Evolutionary conservation across 2,797 vertebrate genomes (phyloP), one percentile per base, ranked within the genome.

Genomic region (Dendrocincla fuliginosa): DNA sequence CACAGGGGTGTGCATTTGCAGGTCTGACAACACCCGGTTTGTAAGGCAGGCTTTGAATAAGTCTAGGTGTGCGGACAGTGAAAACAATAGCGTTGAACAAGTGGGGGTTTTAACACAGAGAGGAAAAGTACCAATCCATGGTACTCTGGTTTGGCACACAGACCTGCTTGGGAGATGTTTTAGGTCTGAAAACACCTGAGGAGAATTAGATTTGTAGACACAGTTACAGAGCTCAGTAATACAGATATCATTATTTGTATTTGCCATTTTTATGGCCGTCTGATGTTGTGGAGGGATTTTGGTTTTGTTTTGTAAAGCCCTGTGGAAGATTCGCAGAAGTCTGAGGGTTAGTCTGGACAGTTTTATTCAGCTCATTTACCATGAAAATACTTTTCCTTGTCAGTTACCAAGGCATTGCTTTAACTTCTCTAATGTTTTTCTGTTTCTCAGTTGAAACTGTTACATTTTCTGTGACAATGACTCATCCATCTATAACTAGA

Each of bases 401-500:
- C 79, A 64, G 35, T 81, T 82, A 68, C 42, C n/a, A 52, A 41
- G 71, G 39, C 27, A 85, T 85, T 88, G 27, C 64, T 92, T 70
- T 87, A 86, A 61, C 24, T 44, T 81, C 25, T 37, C 10, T 57
- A 27, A 74, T 71, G 53, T 80, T 87, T 78, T 93, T 78, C 74
- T 90, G 32, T 56, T 93, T 92, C 81, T 70, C 42, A 46, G 70
- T 73, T 90, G 55, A 82, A 92, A 82, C 61, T 74, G 42, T 67
- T 81, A 68, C 10, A 39, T 71, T 89, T 91, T 92, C 56, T 89
- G 84, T 69, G 69, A 83, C 85, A 84, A 5, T 92, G 95, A 93
- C 50, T 96, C 90, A 95, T 55, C 60, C 46, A 5, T 64, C 57
- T 81, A 5, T 23, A 79, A 59, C 52, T 52, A 28, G 24, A 94